A percentile compares a stretch with the other conserved stretches of the same genome.
These are phyloP conservation scores for Merops nubicus DNA, from an alignment of 2,113 vertebrate genomes.

Conservation along the genomic window DNA sequence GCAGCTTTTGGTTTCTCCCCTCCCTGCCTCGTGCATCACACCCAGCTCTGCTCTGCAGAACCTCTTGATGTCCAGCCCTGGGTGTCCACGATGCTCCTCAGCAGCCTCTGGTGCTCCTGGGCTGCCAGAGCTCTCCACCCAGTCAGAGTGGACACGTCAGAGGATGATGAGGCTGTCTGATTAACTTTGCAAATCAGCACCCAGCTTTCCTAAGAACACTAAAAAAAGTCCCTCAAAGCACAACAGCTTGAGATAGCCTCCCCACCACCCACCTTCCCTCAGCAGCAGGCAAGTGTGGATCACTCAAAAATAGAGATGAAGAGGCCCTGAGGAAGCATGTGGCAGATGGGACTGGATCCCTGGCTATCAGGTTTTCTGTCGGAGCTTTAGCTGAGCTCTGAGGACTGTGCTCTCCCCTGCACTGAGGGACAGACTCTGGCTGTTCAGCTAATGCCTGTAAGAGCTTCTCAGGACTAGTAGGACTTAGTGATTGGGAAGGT, in stretches of 20 bases:
- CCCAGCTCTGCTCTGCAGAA: neutral
- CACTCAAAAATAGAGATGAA: slow-evolving; percentile 6
- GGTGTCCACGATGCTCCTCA: fast-evolving
- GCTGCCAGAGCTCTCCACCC: fast-evolving
- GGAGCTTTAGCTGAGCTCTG: neutral
- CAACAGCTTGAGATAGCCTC: slow-evolving; percentile 33
- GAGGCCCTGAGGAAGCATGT: neutral
- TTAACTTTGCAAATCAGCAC: neutral
- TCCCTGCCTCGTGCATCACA: neutral
- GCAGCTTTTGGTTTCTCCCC: neutral
- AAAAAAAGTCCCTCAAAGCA: neutral
- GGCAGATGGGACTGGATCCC: neutral
- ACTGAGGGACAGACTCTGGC: no score
- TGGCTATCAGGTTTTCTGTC: neutral
- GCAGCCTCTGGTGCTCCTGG: no score
- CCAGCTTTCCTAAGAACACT: neutral
- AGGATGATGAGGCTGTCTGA: fast-evolving
- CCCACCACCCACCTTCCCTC: slow-evolving; percentile 21
- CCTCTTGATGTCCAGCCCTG: neutral
- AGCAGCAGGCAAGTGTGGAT: neutral
- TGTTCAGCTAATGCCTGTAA: neutral
- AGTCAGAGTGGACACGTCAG: fast-evolving
- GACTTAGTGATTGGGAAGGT: neutral
- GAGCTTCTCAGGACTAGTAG: neutral
- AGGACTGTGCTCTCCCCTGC: no score